These are phyloP conservation scores for Lethenteron camtschaticum DNA, from an alignment of 2,113 vertebrate species.

Conservation along the genomic window DNA sequence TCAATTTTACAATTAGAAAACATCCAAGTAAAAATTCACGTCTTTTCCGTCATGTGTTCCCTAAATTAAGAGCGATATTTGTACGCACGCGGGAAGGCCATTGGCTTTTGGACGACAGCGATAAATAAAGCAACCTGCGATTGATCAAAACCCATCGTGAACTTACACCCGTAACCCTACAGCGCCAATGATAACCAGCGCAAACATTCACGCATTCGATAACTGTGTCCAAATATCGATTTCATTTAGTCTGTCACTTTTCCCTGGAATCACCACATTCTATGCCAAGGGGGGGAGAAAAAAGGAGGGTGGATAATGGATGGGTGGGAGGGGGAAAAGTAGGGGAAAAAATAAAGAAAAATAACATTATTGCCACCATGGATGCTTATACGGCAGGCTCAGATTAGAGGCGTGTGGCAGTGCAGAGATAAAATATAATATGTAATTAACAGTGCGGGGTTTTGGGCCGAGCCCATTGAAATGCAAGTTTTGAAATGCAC, in stretches of 20 bases:
- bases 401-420: conserved; percentile 5
- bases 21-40: no score
- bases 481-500: background rate
- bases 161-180: no score
- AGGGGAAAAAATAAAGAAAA: background rate
- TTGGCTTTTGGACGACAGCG: no score
- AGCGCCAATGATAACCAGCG: no score
- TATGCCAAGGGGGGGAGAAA: background rate
- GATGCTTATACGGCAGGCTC: conserved; percentile 1
- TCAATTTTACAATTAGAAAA: no score
- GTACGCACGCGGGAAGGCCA: no score
- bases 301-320: background rate
- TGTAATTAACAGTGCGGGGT: conserved; percentile 6
- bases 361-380: background rate
- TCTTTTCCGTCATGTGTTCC: no score
- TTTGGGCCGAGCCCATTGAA: conserved; percentile 4
- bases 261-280: background rate
- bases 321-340: background rate
- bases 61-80: no score
- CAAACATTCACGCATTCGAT: conserved; percentile 3
- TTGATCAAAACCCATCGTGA: no score
- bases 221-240: background rate
- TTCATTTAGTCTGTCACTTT: background rate
- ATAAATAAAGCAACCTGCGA: no score
- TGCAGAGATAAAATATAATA: conserved; percentile 2